A percentile compares a stretch with the other conserved stretches of the same genome.
Conservation (phyloP, 2,888 invertebrate species). For the Sesia bembeciformis region DNA sequence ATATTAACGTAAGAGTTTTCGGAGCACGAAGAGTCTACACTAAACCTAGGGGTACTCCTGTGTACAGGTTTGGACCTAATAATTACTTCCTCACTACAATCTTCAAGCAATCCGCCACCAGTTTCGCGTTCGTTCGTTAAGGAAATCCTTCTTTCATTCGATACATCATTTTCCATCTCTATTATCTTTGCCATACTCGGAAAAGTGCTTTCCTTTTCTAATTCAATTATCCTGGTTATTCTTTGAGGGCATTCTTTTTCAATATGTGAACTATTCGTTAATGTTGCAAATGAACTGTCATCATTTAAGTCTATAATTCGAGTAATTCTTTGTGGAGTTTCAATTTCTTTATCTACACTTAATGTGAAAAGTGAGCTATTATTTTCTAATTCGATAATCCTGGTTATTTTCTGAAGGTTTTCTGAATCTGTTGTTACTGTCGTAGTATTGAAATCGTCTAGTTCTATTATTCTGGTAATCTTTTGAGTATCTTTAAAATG, state of each 20-base stretch:
- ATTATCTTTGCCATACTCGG: constrained; percentile 68
- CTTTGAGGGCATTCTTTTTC: constrained; percentile 48
- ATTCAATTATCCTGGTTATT: constrained; percentile 52
- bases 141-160: constrained; percentile 64
- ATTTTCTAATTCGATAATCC: constrained; percentile 61
- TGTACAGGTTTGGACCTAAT: constrained; percentile 52
- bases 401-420: constrained; percentile 56
- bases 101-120: constrained; percentile 48
- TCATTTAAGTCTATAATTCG: constrained; percentile 60
- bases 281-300: constrained; percentile 50
- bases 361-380: constrained; percentile 31
- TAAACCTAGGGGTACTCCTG: constrained; percentile 63
- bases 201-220: constrained; percentile 55
- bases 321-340: constrained; percentile 52
- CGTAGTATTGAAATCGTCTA: constrained; percentile 47
- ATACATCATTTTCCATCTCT: constrained; percentile 69
- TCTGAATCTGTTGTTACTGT: constrained; percentile 37
- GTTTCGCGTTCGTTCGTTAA: constrained; percentile 67
- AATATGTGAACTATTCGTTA: constrained; percentile 31
- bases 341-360: constrained; percentile 37
- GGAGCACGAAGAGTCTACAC: constrained; percentile 72
- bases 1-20: constrained; percentile 74
- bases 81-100: constrained; percentile 45
- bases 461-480: constrained; percentile 64
- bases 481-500: constrained; percentile 34